Percentiles rank a stretch among this genome's conserved stretches.
These are phyloP conservation scores for Macaca mulatta DNA, from an alignment of 2,113 vertebrate genomes.

Conservation along the genomic window DNA sequence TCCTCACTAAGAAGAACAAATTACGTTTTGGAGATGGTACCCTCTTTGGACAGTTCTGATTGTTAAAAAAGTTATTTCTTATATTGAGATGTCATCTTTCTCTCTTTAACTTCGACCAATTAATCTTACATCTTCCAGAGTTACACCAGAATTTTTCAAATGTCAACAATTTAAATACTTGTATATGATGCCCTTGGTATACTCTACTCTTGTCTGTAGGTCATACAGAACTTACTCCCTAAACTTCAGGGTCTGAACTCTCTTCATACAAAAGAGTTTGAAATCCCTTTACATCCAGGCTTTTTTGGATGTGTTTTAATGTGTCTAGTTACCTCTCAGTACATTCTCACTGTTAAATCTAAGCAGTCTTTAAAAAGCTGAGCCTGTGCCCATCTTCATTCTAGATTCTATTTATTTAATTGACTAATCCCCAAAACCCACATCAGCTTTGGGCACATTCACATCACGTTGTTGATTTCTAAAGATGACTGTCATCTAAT, in stretches of 20 bases:
- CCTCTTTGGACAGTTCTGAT: background rate
- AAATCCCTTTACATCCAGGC: background rate
- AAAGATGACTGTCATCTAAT: conserved; percentile 47
- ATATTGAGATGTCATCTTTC: background rate
- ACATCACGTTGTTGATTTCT: conserved; percentile 43
- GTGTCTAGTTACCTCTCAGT: conserved; percentile 10
- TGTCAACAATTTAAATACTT: background rate
- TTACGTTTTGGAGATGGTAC: background rate
- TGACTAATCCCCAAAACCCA: background rate
- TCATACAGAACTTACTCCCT: background rate
- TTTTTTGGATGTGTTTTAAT: background rate
- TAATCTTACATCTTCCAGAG: background rate
- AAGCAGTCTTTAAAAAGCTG: background rate
- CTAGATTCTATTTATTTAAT: background rate
- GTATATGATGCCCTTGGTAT: background rate
- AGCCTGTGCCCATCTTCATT: background rate
- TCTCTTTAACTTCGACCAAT: background rate
- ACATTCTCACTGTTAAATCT: background rate
- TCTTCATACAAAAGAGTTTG: background rate
- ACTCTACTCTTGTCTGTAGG: background rate
- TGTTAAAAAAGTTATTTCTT: background rate
- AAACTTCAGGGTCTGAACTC: background rate
- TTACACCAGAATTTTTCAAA: background rate
- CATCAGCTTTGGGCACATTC: conserved; percentile 28
- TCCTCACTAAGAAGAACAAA: background rate